Evolutionary conservation across 2,113 vertebrate species (phyloP).

Genomic region (Chaetorhynchus papuensis): DNA sequence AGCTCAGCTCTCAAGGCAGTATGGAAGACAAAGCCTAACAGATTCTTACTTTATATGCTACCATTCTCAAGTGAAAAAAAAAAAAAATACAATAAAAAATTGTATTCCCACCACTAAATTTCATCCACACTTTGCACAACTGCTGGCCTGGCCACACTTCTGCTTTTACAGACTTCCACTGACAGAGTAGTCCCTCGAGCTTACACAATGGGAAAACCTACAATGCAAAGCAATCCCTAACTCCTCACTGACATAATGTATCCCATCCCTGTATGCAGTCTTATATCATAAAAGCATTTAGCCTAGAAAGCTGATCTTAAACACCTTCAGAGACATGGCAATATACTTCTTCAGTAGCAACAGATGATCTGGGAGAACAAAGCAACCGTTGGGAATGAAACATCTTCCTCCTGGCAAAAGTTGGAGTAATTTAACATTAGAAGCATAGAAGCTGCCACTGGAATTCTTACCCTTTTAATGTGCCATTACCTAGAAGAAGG

Average conservation of each 20-base stretch:
- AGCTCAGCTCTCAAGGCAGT: neutral
- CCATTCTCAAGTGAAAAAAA: neutral
- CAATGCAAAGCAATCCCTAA: neutral
- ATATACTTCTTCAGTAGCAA: neutral
- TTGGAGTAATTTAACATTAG: neutral
- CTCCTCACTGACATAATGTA: neutral
- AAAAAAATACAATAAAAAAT: neutral
- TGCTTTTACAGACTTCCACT: neutral
- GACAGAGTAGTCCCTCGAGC: neutral
- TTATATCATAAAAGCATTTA: neutral
- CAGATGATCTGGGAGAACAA: neutral
- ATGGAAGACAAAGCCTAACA: neutral
- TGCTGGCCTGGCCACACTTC: neutral
- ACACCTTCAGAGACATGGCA: neutral
- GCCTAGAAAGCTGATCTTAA: neutral
- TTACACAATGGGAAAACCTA: neutral
- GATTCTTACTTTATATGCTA: neutral
- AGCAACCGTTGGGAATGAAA: neutral
- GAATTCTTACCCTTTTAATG: neutral
- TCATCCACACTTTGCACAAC: neutral
- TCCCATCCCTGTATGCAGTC: neutral
- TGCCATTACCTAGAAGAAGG: neutral
- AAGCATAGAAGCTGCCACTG: neutral
- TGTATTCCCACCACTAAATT: neutral
- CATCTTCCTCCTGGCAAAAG: neutral